Conservation (phyloP, 2,888 invertebrate genomes). For the Ephialtes manifestator region DNA sequence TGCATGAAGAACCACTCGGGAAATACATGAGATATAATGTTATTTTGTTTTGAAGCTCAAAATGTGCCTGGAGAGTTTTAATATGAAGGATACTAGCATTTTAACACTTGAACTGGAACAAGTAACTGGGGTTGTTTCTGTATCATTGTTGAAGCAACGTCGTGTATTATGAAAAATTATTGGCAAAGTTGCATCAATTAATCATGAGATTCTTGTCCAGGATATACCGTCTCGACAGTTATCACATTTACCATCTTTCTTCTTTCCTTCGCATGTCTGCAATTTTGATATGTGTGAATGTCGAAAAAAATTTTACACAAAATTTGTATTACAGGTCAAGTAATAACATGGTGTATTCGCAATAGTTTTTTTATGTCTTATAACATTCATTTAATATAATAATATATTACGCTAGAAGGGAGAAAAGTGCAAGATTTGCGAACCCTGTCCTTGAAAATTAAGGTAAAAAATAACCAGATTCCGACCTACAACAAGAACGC, state of each 20-base stretch:
- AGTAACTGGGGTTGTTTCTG: not conserved
- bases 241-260: not conserved
- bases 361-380: not conserved
- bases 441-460: no score
- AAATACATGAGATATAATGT: conserved; percentile 7
- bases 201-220: not conserved
- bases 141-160: not conserved
- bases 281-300: not conserved
- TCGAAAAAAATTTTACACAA: not conserved
- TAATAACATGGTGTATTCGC: not conserved
- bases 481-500: no score
- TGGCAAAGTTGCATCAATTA: conserved; percentile 4
- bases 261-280: not conserved
- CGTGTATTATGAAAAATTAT: not conserved
- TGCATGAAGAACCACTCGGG: conserved; percentile 25
- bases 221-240: not conserved
- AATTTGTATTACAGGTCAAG: not conserved
- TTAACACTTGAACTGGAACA: not conserved
- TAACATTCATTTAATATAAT: no score
- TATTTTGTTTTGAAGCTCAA: not conserved
- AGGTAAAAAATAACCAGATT: no score
- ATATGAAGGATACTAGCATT: not conserved
- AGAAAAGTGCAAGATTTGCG: no score
- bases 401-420: no score
- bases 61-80: not conserved